Base-by-base conservation (phyloP, 2,113 vertebrate species). In the Clupea harengus region DNA sequence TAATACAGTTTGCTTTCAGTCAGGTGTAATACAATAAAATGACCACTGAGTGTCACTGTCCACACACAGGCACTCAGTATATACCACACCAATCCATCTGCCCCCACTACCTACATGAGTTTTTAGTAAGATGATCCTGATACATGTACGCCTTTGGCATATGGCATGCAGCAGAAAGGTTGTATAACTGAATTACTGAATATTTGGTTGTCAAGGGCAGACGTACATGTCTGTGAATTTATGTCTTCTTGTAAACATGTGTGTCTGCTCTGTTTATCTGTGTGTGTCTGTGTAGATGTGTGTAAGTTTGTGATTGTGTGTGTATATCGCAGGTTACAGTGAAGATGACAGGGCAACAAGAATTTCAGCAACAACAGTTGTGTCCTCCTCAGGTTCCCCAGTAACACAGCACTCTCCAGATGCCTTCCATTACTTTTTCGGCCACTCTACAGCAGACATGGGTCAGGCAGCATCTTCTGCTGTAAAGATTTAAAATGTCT, bases 11-110 rank as follows among this genome's bases (percentile, higher is more conserved):
- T 45, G 0, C 44, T 84, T n/a, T 15, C 22, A 39, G 32, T 39
- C 5, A 47, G n/a, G 45, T 84, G 86, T 81, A 82, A 83, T 81
- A 18, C 6, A 15, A 13, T 1, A 4, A 39, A 47, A 39, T 18
- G 60, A 4, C 88, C 93, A 88, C 90, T 88, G 87, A 92, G 89
- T 92, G 91, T 82, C 39, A 25, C 47, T 82, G 81, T 82, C 75
- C 87, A 57, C 88, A 89, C 86, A n/a, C 54, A 87, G 81, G 85
- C 75, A 39, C 15, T 17, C 45, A 25, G 6, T 17, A 7, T 64
- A 7, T 22, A 39, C 39, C 39, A 39, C 39, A 39, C 39, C 39
- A 39, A 39, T 39, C 39, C 39, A 39, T 39, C 39, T 39, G 39
- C 39, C 39, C 39, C 39, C 7, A 18, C 32, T 22, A 32, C 6